A percentile compares a stretch with the other conserved stretches of the same genome.
Evolutionary conservation across 2,888 invertebrate genomes (phyloP).

Genomic region (Pristionchus exspectatus): DNA sequence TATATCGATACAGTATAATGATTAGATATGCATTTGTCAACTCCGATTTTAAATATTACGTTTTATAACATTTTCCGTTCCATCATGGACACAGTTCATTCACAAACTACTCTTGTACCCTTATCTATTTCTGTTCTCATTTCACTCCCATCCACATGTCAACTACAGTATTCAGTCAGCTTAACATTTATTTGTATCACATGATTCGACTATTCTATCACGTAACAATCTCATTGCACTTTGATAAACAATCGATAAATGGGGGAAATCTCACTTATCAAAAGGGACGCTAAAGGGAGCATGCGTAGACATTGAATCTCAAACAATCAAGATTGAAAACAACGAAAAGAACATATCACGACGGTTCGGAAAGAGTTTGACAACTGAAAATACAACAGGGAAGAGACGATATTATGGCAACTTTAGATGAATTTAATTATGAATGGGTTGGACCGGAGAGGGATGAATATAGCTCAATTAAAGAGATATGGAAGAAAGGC

Average conservation of each 20-base stretch:
- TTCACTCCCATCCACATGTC: neutral
- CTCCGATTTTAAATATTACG: neutral
- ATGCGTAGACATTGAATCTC: neutral
- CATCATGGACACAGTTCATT: neutral
- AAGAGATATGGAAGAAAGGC: neutral
- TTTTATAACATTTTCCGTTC: neutral
- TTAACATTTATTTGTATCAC: conserved; percentile 38
- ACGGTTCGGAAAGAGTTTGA: neutral
- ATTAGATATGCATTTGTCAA: neutral
- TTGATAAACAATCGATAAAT: conserved; percentile 25
- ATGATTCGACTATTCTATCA: conserved; percentile 1
- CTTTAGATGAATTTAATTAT: neutral
- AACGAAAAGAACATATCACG: neutral
- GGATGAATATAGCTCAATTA: neutral
- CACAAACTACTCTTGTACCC: conserved; percentile 23
- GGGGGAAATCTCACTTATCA: neutral
- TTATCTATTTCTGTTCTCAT: neutral
- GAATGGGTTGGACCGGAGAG: neutral
- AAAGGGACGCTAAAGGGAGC: neutral
- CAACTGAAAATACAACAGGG: conserved; percentile 20
- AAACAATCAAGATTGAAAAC: conserved; percentile 32
- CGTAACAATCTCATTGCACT: conserved; percentile 45
- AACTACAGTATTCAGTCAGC: conserved; percentile 3
- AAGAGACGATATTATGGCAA: neutral
- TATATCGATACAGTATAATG: neutral